phyloP scores from a whole-genome alignment of 2,888 invertebrate genomes.

The Suillia variegata region DNA sequence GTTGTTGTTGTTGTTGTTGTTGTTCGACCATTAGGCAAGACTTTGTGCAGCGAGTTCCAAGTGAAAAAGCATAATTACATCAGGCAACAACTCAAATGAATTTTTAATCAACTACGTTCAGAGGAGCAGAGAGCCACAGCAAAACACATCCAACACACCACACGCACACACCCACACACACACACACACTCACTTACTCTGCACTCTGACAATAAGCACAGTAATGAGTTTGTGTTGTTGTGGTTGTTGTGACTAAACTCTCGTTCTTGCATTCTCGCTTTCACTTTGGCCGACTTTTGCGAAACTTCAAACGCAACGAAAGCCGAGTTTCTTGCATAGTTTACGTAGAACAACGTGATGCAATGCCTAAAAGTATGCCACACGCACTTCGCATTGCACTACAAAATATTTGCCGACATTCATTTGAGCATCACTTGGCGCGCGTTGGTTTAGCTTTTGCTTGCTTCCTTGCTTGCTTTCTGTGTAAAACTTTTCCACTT shows the following conservation, averaged over 20 bases:
- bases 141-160: constrained; percentile 8
- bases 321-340: background rate
- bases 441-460: too few relatives aligned
- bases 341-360: background rate
- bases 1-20: too few relatives aligned
- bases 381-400: too few relatives aligned
- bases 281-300: background rate
- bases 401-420: too few relatives aligned
- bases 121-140: too few relatives aligned
- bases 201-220: constrained; percentile 2
- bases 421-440: too few relatives aligned
- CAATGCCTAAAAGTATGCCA: too few relatives aligned
- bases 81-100: constrained; percentile 42
- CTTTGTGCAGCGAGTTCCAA: constrained; percentile 13
- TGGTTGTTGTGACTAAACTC: background rate
- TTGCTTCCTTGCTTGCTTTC: too few relatives aligned
- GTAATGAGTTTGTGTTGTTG: background rate
- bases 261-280: background rate
- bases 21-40: too few relatives aligned
- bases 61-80: constrained; percentile 37
- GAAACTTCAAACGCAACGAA: background rate
- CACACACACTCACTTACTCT: background rate
- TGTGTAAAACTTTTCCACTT: too few relatives aligned
- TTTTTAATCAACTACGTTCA: constrained; percentile 48
- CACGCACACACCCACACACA: background rate